phyloP scores from a whole-genome alignment of 2,888 invertebrate genomes.

The Eupithecia subfuscata region DNA sequence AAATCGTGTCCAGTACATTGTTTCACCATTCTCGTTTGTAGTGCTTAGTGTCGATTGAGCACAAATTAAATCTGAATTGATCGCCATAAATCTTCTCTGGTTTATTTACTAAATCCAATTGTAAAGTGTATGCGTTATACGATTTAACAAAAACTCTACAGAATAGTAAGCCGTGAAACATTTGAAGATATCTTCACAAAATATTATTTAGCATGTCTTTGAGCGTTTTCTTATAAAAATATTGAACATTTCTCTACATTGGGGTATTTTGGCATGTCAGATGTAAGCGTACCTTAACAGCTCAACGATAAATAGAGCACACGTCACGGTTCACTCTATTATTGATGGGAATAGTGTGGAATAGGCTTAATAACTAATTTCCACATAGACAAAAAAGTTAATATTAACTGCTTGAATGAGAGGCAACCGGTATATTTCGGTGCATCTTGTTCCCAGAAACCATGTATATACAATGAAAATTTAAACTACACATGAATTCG shows the following conservation, averaged over 20 bases:
- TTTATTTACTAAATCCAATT: not conserved
- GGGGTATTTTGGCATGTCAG: not conserved
- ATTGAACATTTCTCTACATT: not conserved
- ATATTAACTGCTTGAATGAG: not conserved
- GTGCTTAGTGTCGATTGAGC: not conserved
- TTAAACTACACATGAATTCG: not conserved
- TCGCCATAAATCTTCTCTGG: not conserved
- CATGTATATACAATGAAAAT: not conserved
- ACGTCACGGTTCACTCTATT: slow-evolving; percentile 26
- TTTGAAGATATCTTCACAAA: not conserved
- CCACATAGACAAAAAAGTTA: not conserved
- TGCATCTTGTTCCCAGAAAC: not conserved
- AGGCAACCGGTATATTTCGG: not conserved
- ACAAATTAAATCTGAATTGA: not conserved
- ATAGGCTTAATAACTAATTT: slow-evolving; percentile 2
- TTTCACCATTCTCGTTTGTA: not conserved
- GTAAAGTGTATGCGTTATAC: not conserved
- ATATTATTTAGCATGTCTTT: not conserved
- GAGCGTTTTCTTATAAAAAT: not conserved
- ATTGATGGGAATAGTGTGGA: slow-evolving; percentile 40
- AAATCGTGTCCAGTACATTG: not conserved
- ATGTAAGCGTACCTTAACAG: slow-evolving; percentile 34
- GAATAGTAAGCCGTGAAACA: no score
- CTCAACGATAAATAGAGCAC: slow-evolving; percentile 31
- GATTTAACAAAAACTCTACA: not conserved